A percentile compares a stretch with the other conserved stretches of the same genome.
These are phyloP conservation scores for Monochamus saltuarius DNA, from an alignment of 1,140 invertebrate genomes.

Conservation along the genomic window DNA sequence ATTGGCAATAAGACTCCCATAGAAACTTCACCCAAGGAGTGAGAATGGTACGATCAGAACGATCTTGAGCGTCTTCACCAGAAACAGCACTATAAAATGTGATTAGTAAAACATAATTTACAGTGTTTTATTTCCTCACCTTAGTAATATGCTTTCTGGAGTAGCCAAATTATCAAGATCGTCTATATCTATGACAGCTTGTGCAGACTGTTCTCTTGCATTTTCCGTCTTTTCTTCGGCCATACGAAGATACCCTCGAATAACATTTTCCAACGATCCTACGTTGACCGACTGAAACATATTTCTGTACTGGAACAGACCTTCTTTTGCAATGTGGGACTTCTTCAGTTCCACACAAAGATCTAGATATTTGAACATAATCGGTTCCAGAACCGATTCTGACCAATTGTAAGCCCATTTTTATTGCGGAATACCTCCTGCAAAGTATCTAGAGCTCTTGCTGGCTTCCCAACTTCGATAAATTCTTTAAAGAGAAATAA, in stretches of 20 bases:
- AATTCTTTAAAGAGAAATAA: constrained; percentile 68
- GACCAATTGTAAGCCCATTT: constrained; percentile 95
- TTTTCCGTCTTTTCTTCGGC: constrained; percentile 95
- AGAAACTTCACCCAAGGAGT: constrained; percentile 99
- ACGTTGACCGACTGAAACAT: constrained; percentile 98
- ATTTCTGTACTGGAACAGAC: constrained; percentile 97
- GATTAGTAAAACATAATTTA: constrained; percentile 7
- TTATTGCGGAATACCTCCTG: constrained; percentile 99
- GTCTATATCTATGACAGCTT: constrained; percentile 94
- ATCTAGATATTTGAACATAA: constrained; percentile 99
- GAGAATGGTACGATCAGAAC: constrained; percentile 93
- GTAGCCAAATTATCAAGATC: constrained; percentile 97
- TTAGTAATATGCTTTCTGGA: constrained; percentile 91
- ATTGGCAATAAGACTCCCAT: constrained; percentile 99
- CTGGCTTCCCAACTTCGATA: constrained; percentile 91
- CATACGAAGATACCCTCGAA: constrained; percentile 88
- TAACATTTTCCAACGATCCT: constrained; percentile 91
- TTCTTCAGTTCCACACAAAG: constrained; percentile 98
- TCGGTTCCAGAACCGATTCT: constrained; percentile 95
- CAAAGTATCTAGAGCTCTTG: constrained; percentile 94
- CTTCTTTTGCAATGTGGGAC: constrained; percentile 98
- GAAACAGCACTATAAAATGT: constrained; percentile 78
- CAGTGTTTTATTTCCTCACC: constrained; percentile 46
- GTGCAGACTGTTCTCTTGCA: constrained; percentile 90
- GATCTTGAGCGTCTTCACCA: constrained; percentile 96